These are phyloP conservation scores for Callipepla californica DNA, from an alignment of 2,113 vertebrate genomes.

Conservation along the genomic window DNA sequence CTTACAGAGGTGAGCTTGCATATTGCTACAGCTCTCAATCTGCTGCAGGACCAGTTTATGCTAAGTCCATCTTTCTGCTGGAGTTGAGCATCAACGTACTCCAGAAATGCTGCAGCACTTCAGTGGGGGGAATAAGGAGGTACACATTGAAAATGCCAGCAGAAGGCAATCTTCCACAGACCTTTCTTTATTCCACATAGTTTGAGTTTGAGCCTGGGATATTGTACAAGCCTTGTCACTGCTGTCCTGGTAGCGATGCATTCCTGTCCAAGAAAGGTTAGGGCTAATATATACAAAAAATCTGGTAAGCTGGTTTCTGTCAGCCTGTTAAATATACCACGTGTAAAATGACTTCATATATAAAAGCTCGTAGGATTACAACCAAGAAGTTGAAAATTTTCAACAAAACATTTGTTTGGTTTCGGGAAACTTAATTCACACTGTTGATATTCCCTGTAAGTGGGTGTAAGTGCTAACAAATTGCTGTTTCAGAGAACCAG, in stretches of 20 bases:
- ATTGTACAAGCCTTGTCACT: not conserved
- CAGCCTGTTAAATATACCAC: not conserved
- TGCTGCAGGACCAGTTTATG: not conserved
- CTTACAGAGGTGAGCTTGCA: not conserved
- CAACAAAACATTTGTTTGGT: not conserved
- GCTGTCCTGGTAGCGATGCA: not conserved
- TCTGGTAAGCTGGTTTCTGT: not conserved
- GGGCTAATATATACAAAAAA: not conserved
- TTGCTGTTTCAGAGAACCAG: not conserved
- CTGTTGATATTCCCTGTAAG: not conserved
- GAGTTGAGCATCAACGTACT: not conserved
- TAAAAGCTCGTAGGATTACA: not conserved
- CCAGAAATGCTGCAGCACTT: not conserved
- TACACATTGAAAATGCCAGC: not conserved
- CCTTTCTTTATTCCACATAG: not conserved
- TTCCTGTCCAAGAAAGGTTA: not conserved
- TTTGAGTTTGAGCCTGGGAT: not conserved
- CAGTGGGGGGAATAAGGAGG: not conserved
- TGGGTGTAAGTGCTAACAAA: not conserved
- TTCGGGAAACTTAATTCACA: not conserved
- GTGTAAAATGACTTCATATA: no score
- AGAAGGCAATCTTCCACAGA: not conserved
- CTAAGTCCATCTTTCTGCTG: not conserved
- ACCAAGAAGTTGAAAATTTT: not conserved
- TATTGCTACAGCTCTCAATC: not conserved